Base-by-base conservation (phyloP, 2,797 vertebrate genomes). In the Syndactyla subalaris region DNA sequence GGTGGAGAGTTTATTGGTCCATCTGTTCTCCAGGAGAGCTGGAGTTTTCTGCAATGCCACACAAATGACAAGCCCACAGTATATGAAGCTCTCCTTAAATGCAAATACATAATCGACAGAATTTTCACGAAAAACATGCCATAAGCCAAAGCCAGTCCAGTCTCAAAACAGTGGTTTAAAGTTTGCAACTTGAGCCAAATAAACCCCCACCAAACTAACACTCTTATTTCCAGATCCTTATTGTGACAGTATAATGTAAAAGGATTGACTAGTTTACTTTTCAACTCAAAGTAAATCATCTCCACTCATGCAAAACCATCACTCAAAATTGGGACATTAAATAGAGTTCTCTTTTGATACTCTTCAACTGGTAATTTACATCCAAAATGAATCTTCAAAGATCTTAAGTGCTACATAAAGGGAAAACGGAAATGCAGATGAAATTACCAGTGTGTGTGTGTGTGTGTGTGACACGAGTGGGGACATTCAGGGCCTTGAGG, bases 321-420 rank as follows among this genome's bases (percentile, higher is more conserved):
- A 95, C 34, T 88, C 79, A 82, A 8, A 57, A 66, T n/a, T 23
- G 34, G 27, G 88, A 61, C 45, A 79, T 75, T 61, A 88, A 88
- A 80, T 13, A 85, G 48, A 34, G 48, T 86, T 76, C 86, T 86
- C 49, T 82, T 87, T 88, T 91, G 75, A 85, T 70, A 48, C 32
- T 88, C 72, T 12, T 90, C 73, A 93, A 92, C 39, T 72, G 73
- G 70, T 83, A 54, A 92, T 81, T 95, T 95, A 88, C 52, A 88
- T 73, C 77, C 85, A 79, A 90, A 95, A 91, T 46, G 39, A 67
- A 75, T 54, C 39, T 48, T 82, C 54, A 74, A 78, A 91, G 48
- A 81, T 59, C 75, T 41, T 70, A 81, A 85, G 67, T 38, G 62
- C 45, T 61, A 52, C 57, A 80, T 41, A 74, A 91, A 77, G 34